These are phyloP conservation scores for Nezara viridula DNA, from an alignment of 2,888 invertebrate genomes.

Conservation along the genomic window DNA sequence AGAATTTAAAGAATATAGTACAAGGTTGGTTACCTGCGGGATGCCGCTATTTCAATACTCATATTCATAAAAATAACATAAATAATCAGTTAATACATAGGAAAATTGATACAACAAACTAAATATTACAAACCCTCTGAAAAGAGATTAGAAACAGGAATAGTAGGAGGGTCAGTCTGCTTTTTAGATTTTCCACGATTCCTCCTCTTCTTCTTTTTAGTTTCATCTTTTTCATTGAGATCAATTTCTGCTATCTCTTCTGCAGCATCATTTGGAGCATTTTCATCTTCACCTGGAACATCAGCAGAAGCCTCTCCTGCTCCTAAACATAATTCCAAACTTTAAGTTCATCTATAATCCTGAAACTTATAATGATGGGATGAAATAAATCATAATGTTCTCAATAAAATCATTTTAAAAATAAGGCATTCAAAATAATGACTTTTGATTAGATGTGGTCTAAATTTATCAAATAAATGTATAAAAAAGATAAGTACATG, in stretches of 20 bases:
- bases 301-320: conserved; percentile 70
- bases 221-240: conserved; percentile 66
- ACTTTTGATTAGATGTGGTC: too few species aligned
- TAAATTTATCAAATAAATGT: too few species aligned
- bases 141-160: conserved; percentile 88
- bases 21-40: too few species aligned
- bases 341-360: neutral
- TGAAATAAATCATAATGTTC: neutral
- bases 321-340: conserved; percentile 66
- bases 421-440: neutral
- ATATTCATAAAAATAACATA: neutral
- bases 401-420: neutral
- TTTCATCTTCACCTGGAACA: conserved; percentile 69
- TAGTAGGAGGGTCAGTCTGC: conserved; percentile 88
- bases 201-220: conserved; percentile 73
- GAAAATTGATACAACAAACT: neutral
- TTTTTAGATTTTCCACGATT: conserved; percentile 68
- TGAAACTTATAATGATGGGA: neutral
- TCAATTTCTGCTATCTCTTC: conserved; percentile 64
- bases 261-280: conserved; percentile 66
- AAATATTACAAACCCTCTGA: conserved; percentile 76
- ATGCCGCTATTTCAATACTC: too few species aligned
- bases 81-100: neutral
- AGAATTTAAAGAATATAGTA: too few species aligned
- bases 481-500: too few species aligned